Evolutionary conservation across 2,888 invertebrate species (phyloP).

Genomic region (Heliothis peltigera): DNA sequence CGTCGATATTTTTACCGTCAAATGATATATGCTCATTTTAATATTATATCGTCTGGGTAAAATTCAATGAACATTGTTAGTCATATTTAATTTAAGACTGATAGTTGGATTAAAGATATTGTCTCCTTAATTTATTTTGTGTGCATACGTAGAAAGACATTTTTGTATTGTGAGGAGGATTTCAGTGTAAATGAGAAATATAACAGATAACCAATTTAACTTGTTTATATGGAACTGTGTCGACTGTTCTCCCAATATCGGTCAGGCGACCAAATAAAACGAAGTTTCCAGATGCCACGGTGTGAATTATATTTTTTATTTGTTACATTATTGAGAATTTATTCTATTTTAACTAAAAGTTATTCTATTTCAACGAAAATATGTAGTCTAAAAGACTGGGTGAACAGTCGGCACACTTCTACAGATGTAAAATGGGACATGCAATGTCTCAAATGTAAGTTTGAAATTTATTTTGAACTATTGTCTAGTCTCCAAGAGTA

Average conservation of each 20-base stretch:
- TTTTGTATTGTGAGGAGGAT: slow-evolving; percentile 46
- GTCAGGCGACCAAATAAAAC: background rate
- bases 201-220: slow-evolving; percentile 23
- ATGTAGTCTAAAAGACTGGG: slow-evolving; percentile 3
- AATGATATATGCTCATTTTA: slow-evolving; percentile 64
- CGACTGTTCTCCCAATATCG: slow-evolving; percentile 24
- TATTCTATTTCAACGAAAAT: slow-evolving; percentile 1
- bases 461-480: slow-evolving; percentile 46
- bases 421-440: slow-evolving; percentile 15
- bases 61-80: slow-evolving; percentile 66
- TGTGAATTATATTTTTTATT: slow-evolving; percentile 8
- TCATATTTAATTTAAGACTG: slow-evolving; percentile 84
- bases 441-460: slow-evolving; percentile 23
- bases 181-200: slow-evolving; percentile 37
- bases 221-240: slow-evolving; percentile 34
- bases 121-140: slow-evolving; percentile 71
- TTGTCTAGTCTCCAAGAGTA: slow-evolving; percentile 49
- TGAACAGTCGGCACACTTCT: slow-evolving; percentile 38
- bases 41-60: slow-evolving; percentile 54
- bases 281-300: slow-evolving; percentile 2
- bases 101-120: slow-evolving; percentile 73
- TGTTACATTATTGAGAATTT: slow-evolving; percentile 2
- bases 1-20: slow-evolving; percentile 45
- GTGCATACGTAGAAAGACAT: slow-evolving; percentile 67
- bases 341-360: slow-evolving; percentile 12